Evolutionary conservation across 2,113 vertebrate species (phyloP).

Genomic region (Pan paniscus): DNA sequence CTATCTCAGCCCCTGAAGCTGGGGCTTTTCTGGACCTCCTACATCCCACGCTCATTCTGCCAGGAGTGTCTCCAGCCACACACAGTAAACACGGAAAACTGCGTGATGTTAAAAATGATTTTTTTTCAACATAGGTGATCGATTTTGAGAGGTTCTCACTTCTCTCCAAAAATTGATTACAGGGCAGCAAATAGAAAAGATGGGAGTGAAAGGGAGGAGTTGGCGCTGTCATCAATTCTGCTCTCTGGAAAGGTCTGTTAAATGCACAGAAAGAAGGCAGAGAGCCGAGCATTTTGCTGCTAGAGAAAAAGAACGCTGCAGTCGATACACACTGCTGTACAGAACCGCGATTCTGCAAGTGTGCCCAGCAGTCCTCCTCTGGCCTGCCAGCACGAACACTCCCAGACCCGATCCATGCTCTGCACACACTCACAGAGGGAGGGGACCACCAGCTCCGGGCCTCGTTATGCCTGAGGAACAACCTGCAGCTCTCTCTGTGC

Average conservation of each 20-base stretch:
- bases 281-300: neutral
- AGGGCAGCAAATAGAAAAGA: neutral
- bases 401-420: fast-evolving
- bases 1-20: neutral
- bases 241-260: neutral
- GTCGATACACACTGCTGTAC: fast-evolving
- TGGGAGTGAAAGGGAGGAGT: neutral
- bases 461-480: neutral
- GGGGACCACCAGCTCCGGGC: neutral
- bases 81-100: neutral
- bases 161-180: neutral
- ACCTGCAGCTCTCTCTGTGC: neutral
- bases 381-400: fast-evolving
- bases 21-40: neutral
- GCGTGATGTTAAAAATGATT: neutral
- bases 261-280: conserved; percentile 28
- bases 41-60: neutral
- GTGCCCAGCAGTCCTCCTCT: neutral
- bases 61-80: neutral
- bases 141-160: neutral
- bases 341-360: fast-evolving
- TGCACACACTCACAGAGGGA: neutral
- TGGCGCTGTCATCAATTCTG: neutral
- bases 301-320: fast-evolving
- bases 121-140: neutral